These are phyloP conservation scores for Drepana falcataria DNA, from an alignment of 2,888 invertebrate genomes.

Conservation along the genomic window DNA sequence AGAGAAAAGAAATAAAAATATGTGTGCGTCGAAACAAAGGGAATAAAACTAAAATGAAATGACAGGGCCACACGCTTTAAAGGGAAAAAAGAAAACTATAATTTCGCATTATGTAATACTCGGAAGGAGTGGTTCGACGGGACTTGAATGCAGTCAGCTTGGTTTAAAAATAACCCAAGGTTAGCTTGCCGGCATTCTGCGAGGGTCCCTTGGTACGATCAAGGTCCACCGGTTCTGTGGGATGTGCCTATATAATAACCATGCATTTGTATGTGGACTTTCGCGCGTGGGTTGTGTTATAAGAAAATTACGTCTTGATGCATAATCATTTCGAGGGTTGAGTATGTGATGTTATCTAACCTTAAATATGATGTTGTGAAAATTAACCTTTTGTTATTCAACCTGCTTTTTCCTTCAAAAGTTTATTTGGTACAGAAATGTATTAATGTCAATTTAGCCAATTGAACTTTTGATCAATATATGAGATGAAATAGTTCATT, in stretches of 20 bases:
- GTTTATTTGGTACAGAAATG: too few species aligned
- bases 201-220: constrained; percentile 73
- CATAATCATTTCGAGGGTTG: neutral
- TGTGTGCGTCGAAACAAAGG: constrained; percentile 73
- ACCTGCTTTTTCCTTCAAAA: too few species aligned
- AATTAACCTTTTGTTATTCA: too few species aligned
- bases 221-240: constrained; percentile 72
- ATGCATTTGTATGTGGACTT: constrained; percentile 33
- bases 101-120: constrained; percentile 76
- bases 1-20: constrained; percentile 70
- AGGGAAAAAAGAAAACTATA: constrained; percentile 67
- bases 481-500: too few species aligned
- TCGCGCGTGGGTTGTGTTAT: constrained; percentile 30
- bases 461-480: too few species aligned
- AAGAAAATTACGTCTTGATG: constrained; percentile 15
- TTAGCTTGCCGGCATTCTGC: constrained; percentile 53
- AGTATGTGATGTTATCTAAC: neutral
- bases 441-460: too few species aligned
- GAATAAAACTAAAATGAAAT: constrained; percentile 72
- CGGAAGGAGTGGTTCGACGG: constrained; percentile 69
- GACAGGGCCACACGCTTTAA: constrained; percentile 75
- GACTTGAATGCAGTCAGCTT: constrained; percentile 65
- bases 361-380: too few species aligned
- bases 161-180: constrained; percentile 77
- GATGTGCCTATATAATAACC: constrained; percentile 47